Evolutionary conservation across 1,140 invertebrate species (phyloP), one percentile per base, ranked within the genome.

Genomic region (Cyrtorhinus lividipennis): DNA sequence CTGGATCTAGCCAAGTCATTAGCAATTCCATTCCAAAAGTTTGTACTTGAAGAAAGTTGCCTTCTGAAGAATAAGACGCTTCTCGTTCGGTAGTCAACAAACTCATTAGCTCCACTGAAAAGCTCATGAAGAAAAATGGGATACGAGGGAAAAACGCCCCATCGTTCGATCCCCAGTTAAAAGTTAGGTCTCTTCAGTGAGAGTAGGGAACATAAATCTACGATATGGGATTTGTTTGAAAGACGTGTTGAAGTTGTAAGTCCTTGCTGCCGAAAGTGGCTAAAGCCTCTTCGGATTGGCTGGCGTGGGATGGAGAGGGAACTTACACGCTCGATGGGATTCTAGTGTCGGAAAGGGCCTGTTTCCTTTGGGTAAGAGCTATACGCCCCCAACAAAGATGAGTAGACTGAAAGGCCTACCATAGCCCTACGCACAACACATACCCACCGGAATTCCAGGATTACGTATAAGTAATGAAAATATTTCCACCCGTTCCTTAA

Each of bases 391-490:
- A 44, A 44, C 38, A 44, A 44, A 10, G 38, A 44, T 44, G 38
- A 44, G 38, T 44, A 44, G 38, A 44, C 8, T 44, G 38, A 10
- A n/a, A 44, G n/a, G n/a, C n/a, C n/a, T n/a, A n/a, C n/a, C n/a
- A n/a, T n/a, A n/a, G n/a, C n/a, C n/a, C n/a, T n/a, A n/a, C n/a
- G n/a, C n/a, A n/a, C n/a, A n/a, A n/a, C n/a, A n/a, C n/a, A n/a
- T n/a, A n/a, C n/a, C n/a, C n/a, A n/a, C n/a, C n/a, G n/a, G n/a
- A 53, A 20, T 53, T 13, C 20, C 48, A 10, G 48, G 48, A 53
- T 53, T 53, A n/a, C n/a, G n/a, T n/a, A 53, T 53, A 53, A 53
- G 48, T 53, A 53, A 53, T 53, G 48, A 53, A 53, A 53, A 53
- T 53, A 53, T 53, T 53, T 53, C 48, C 48, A 53, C 48, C 20